Conservation (phyloP, 1,140 invertebrate genomes). For the Brachionus angularis region DNA sequence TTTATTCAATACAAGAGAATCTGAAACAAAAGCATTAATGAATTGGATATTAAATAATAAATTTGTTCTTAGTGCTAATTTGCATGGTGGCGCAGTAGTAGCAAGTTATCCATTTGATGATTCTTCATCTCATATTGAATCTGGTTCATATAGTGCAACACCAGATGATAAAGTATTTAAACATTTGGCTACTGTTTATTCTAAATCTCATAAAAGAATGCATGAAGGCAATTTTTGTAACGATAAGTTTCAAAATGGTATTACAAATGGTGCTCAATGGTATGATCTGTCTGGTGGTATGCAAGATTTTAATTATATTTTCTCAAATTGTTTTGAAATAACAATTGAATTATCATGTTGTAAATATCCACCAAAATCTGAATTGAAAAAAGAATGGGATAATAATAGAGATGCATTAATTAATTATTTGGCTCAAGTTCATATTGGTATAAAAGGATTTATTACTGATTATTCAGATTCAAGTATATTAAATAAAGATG, state of each 20-base stretch:
- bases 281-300: conserved; percentile 65
- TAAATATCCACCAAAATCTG: conserved; percentile 71
- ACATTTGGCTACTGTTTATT: conserved; percentile 14
- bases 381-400: conserved; percentile 35
- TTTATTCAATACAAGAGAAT: conserved; percentile 70
- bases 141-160: neutral
- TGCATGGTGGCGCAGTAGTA: conserved; percentile 87
- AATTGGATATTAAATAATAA: conserved; percentile 80
- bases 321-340: conserved; percentile 96
- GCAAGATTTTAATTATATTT: conserved; percentile 98
- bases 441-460: conserved; percentile 79
- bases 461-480: conserved; percentile 58
- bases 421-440: conserved; percentile 63
- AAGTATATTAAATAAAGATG: neutral
- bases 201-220: conserved; percentile 33
- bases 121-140: neutral
- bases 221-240: neutral
- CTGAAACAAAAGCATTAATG: conserved; percentile 86
- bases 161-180: conserved; percentile 32
- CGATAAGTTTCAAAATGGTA: conserved; percentile 27
- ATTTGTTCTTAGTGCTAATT: conserved; percentile 91
- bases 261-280: conserved; percentile 44
- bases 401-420: conserved; percentile 41
- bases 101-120: conserved; percentile 82
- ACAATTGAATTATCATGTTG: conserved; percentile 94